phyloP scores from a whole-genome alignment of 2,797 vertebrate genomes.

The Sebastes matsubarae region DNA sequence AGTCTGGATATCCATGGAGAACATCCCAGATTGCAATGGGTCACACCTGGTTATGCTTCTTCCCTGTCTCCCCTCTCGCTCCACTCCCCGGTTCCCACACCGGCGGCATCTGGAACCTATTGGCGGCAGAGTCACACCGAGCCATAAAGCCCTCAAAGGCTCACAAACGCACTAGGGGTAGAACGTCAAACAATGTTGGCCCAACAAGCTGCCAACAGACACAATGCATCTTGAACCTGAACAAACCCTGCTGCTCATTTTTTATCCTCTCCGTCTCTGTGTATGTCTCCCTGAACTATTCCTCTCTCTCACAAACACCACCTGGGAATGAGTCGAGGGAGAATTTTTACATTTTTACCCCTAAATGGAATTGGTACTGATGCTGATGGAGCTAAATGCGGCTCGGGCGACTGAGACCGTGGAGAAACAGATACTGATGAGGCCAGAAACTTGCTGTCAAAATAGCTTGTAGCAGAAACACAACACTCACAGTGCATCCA shows the following conservation, averaged over 20 bases:
- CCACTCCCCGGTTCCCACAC: conserved; percentile 78
- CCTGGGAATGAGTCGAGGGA: conserved; percentile 71
- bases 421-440: conserved; percentile 53
- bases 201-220: conserved; percentile 80
- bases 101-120: conserved; percentile 86
- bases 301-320: conserved; percentile 68
- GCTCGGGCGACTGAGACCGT: conserved; percentile 57
- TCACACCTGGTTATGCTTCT: conserved; percentile 84
- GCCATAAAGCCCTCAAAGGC: conserved; percentile 85
- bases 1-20: conserved; percentile 73
- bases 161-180: conserved; percentile 81
- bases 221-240: conserved; percentile 82
- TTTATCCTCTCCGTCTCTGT: conserved; percentile 76
- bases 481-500: background rate
- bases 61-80: conserved; percentile 60
- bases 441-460: conserved; percentile 55
- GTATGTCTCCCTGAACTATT: conserved; percentile 62
- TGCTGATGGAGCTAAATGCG: conserved; percentile 60
- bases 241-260: conserved; percentile 78
- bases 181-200: conserved; percentile 82
- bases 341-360: conserved; percentile 71
- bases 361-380: conserved; percentile 76
- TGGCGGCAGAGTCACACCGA: conserved; percentile 83
- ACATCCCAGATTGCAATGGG: conserved; percentile 79
- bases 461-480: conserved; percentile 47